These are phyloP conservation scores for Bungarus multicinctus DNA, from an alignment of 2,113 vertebrate genomes.

Conservation along the genomic window DNA sequence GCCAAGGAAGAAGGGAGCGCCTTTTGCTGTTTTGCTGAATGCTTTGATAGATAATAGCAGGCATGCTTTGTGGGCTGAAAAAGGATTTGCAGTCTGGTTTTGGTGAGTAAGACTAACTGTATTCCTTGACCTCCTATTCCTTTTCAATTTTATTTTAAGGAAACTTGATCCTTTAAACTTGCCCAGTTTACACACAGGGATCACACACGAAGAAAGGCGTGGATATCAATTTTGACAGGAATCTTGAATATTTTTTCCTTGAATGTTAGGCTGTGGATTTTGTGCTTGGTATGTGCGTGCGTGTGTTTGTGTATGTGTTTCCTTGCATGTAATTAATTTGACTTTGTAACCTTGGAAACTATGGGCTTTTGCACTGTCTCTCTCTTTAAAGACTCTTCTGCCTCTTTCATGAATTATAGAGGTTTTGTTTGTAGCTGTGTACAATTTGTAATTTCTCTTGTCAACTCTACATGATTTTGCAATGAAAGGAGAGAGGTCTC, in stretches of 20 bases:
- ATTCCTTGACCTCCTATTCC: background rate
- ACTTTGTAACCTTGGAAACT: constrained; percentile 46
- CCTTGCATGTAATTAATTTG: constrained; percentile 31
- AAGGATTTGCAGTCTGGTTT: constrained; percentile 77
- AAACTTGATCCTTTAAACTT: background rate
- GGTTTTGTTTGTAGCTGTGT: background rate
- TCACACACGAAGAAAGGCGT: background rate
- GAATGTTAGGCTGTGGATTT: background rate
- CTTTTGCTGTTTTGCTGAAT: constrained; percentile 50
- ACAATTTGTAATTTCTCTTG: background rate
- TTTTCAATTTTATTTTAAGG: constrained; percentile 40
- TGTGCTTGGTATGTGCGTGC: background rate
- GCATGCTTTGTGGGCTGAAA: constrained; percentile 80
- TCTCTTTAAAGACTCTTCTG: background rate
- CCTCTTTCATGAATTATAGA: background rate
- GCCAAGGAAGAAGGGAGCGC: constrained; percentile 36
- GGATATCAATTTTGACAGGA: background rate
- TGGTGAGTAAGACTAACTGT: constrained; percentile 65
- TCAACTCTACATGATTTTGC: background rate
- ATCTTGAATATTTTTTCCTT: background rate
- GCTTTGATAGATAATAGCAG: constrained; percentile 59
- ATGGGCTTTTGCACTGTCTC: constrained; percentile 15
- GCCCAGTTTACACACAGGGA: background rate
- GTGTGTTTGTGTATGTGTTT: background rate
- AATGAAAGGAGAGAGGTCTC: background rate